Evolutionary conservation across 2,888 invertebrate genomes (phyloP).

Genomic region (Fissipunctia ypsillon): DNA sequence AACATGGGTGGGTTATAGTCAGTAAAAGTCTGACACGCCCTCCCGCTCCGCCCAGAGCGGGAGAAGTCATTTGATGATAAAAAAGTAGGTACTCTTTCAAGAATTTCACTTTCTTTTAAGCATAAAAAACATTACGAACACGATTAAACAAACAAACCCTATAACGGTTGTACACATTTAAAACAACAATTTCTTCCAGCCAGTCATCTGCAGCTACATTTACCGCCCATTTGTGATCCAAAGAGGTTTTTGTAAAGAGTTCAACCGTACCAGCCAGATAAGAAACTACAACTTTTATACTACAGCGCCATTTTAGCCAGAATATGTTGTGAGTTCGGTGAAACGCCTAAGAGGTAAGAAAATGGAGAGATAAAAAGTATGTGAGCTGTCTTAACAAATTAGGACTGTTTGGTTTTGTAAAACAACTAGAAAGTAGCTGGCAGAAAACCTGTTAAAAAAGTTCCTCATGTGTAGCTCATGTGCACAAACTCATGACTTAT

Average conservation of each 20-base stretch:
- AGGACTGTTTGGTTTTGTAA: constrained; percentile 3
- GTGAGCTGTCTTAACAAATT: constrained; percentile 38
- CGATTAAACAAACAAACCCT: neutral
- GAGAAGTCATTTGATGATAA: too few species aligned
- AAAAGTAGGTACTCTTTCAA: too few species aligned
- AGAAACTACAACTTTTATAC: constrained; percentile 53
- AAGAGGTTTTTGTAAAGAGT: constrained; percentile 66
- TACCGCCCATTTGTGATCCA: constrained; percentile 58
- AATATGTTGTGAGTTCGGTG: constrained; percentile 27
- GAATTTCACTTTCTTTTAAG: neutral
- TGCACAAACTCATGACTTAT: neutral
- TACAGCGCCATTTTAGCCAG: constrained; percentile 25
- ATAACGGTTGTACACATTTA: constrained; percentile 20
- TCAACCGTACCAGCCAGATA: constrained; percentile 68
- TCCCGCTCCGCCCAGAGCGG: too few species aligned
- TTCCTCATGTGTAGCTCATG: too few species aligned
- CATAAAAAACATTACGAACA: neutral
- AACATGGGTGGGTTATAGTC: too few species aligned
- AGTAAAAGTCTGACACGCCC: too few species aligned
- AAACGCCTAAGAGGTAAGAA: constrained; percentile 38
- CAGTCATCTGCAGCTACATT: constrained; percentile 61
- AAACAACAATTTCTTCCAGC: constrained; percentile 31
- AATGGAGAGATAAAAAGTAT: constrained; percentile 43
- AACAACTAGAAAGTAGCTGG: neutral
- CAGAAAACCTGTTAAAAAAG: neutral